These are phyloP conservation scores for Peromyscus melanophrys DNA, from an alignment of 2,797 vertebrate species.

Conservation along the genomic window DNA sequence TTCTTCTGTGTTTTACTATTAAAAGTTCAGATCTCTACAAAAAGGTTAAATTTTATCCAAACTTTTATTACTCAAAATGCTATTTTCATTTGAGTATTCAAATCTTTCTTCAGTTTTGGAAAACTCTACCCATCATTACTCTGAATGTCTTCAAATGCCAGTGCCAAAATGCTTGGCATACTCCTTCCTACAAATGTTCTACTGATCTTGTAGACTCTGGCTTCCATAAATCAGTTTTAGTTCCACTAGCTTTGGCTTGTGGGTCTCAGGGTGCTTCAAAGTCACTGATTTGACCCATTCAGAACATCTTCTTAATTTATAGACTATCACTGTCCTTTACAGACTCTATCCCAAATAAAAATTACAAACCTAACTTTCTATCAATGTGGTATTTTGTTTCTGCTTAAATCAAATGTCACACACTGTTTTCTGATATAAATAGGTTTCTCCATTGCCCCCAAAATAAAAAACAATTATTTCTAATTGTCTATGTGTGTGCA, in stretches of 20 bases:
- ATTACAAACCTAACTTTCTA: not conserved
- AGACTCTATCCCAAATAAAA: not conserved
- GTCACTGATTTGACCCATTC: not conserved
- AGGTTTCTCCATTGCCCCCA: not conserved
- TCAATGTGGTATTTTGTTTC: not conserved
- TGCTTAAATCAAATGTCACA: not conserved
- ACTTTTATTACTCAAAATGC: not conserved
- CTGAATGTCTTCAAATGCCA: not conserved
- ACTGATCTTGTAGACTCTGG: not conserved
- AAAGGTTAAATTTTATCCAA: not conserved
- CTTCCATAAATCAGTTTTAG: not conserved
- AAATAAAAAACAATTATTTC: too few species aligned
- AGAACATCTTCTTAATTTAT: not conserved
- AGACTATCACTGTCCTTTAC: not conserved
- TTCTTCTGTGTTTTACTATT: not conserved
- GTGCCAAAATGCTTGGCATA: not conserved
- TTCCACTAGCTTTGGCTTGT: not conserved
- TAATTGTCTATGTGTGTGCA: not conserved
- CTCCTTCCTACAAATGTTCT: not conserved
- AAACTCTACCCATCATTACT: not conserved
- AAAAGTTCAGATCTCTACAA: not conserved
- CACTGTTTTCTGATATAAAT: not conserved
- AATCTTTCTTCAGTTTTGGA: not conserved
- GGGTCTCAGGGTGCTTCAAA: not conserved
- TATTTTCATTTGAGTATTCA: not conserved